phyloP scores from a whole-genome alignment of 2,797 vertebrate genomes.

The Limnodromus scolopaceus region DNA sequence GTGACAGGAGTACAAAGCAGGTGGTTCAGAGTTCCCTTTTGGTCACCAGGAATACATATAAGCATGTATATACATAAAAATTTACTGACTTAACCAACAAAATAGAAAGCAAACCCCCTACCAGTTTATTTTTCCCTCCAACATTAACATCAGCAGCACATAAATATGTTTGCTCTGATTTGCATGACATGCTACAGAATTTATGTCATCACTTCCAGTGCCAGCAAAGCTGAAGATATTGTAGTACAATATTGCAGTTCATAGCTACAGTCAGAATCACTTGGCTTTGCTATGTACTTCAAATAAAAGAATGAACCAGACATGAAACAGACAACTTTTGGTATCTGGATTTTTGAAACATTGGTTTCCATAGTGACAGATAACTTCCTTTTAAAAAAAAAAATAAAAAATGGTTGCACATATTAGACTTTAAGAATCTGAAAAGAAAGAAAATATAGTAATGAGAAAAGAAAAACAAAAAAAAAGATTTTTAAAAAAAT shows the following conservation, averaged over 20 bases:
- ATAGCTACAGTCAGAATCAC: neutral
- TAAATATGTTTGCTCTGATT: neutral
- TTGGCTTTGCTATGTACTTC: neutral
- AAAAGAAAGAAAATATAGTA: neutral
- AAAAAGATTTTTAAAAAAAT: neutral
- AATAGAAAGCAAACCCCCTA: neutral
- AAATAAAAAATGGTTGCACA: neutral
- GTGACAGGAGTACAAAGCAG: neutral
- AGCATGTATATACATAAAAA: neutral
- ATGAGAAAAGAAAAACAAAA: neutral
- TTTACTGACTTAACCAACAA: neutral
- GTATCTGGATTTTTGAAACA: neutral
- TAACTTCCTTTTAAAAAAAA: neutral
- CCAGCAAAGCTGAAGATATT: neutral
- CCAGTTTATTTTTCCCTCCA: neutral
- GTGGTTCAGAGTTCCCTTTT: neutral
- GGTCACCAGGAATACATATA: neutral
- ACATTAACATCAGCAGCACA: neutral
- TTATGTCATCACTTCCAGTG: neutral
- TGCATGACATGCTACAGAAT: neutral
- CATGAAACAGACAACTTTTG: neutral
- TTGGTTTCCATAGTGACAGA: conserved; percentile 36
- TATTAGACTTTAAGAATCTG: neutral
- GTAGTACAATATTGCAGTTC: neutral
- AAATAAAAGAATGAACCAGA: neutral